Percentiles rank a stretch among this genome's conserved stretches.
Conservation (phyloP, 2,797 vertebrate genomes). For the Aselliscus stoliczkanus region DNA sequence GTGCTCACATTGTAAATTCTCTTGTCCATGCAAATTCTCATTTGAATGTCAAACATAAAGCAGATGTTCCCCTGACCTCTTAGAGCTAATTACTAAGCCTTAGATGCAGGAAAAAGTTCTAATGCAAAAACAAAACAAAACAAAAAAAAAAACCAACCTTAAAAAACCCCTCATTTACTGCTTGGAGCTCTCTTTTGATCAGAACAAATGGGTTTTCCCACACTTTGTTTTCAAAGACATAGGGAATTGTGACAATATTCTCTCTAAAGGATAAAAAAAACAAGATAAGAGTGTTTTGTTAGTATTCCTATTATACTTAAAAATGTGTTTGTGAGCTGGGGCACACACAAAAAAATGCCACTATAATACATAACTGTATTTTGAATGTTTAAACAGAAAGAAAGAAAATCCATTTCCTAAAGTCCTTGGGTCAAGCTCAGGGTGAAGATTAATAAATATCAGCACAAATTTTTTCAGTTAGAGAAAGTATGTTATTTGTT, state of each 20-base stretch:
- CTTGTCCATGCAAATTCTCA: background rate
- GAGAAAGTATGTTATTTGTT: background rate
- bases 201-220: conserved; percentile 22
- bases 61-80: background rate
- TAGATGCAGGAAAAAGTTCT: background rate
- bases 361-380: background rate
- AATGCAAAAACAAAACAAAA: background rate
- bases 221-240: background rate
- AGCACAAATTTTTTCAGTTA: background rate
- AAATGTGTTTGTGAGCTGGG: background rate
- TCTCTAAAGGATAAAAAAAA: background rate
- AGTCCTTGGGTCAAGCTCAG: background rate
- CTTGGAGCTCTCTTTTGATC: background rate
- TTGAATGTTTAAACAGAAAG: background rate
- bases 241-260: background rate
- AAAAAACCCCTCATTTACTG: background rate
- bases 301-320: background rate
- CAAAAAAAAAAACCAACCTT: background rate
- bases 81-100: background rate
- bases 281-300: background rate
- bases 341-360: background rate
- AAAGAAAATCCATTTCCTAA: conserved; percentile 13
- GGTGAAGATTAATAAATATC: conserved; percentile 2
- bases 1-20: background rate
- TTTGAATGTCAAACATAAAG: conserved; percentile 33